Evolutionary conservation across 2,888 invertebrate species (phyloP), one percentile per base, ranked within the genome.

Genomic region (Gortyna flavago): DNA sequence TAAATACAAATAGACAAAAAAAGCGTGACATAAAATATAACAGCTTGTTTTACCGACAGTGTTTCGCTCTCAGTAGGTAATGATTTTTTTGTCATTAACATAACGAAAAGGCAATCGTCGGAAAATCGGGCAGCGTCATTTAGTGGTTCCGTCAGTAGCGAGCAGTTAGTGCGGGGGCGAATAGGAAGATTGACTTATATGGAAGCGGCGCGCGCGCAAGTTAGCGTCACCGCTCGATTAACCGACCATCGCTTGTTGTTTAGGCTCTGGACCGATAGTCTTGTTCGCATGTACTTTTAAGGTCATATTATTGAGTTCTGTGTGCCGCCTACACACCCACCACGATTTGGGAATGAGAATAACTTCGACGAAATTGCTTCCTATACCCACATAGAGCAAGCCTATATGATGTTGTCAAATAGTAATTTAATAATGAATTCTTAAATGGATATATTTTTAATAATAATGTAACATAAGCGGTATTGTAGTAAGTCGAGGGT

Each of bases 151-250:
- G 93, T 92, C 92, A 92, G 91, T 90, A 90, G 89, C 84, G 88
- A 89, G 77, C 75, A 77, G 89, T 85, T 81, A 75, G 83, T 90
- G 96, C 94, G 96, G 96, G 96, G 96, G 96, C 96, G 96, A 95
- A 90, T 95, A 95, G 95, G 95, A 95, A 95, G 94, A 93, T 92
- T 88, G 90, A 91, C 96, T 91, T 96, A 95, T 95, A 96, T 91
- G 96, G 96, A 87, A 89, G 87, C 89, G 89, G 89, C 89, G 92
- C 90, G 89, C 89, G 90, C 91, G 90, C 91, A 87, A 83, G 89
- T 90, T 91, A 91, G 90, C 96, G 96, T 96, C 96, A 96, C 94
- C 96, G 93, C 93, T 91, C 90, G 93, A 92, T 93, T 93, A 93
- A 92, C 92, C 91, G 90, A 90, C 89, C 91, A 91, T 91, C 89